These are phyloP conservation scores for Cancer borealis DNA, from an alignment of 2,888 invertebrate species.

Conservation along the genomic window DNA sequence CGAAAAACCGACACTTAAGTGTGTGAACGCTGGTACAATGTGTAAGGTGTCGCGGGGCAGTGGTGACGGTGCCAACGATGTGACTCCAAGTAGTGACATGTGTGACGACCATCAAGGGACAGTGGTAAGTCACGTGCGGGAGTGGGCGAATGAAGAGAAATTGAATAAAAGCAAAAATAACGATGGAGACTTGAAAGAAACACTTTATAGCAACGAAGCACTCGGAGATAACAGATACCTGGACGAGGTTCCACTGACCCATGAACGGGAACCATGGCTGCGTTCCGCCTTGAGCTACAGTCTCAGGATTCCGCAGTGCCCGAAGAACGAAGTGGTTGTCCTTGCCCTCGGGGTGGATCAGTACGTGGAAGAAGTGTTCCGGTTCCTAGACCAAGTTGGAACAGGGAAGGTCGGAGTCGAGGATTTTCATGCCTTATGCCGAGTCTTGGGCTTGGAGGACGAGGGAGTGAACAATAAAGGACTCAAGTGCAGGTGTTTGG, in stretches of 20 bases:
- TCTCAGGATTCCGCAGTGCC: slow-evolving; percentile 48
- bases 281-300: slow-evolving; percentile 59
- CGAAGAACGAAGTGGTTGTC: slow-evolving; percentile 71
- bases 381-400: slow-evolving; percentile 64
- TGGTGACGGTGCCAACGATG: background rate
- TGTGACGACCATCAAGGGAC: background rate
- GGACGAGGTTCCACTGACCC: background rate
- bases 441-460: slow-evolving; percentile 65
- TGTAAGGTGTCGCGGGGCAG: background rate
- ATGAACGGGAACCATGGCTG: slow-evolving; percentile 46
- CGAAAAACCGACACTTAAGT: background rate
- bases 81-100: background rate
- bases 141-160: background rate
- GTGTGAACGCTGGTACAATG: background rate
- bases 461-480: background rate
- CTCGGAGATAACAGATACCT: background rate
- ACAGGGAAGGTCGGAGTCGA: slow-evolving; percentile 66
- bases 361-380: slow-evolving; percentile 75
- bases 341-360: slow-evolving; percentile 75
- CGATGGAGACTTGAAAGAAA: background rate
- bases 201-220: background rate
- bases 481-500: slow-evolving; percentile 47
- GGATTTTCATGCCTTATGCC: slow-evolving; percentile 69
- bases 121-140: background rate
- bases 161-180: background rate